phyloP scores from a whole-genome alignment of 2,888 invertebrate species.

The Ptilodon capucinus region DNA sequence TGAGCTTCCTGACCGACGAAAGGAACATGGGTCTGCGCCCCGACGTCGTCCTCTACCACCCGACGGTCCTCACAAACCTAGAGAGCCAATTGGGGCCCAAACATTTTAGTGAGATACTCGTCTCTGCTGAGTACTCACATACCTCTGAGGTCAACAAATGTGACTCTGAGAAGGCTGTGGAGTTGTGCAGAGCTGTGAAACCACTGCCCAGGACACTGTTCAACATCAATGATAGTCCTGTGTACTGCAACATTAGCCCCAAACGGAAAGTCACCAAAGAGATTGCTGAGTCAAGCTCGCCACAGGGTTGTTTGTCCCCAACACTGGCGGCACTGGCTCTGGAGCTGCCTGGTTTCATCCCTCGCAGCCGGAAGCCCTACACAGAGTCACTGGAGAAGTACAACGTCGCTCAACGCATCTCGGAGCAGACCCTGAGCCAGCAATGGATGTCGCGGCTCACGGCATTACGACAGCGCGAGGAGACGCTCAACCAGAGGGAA shows the following conservation, averaged over 20 bases:
- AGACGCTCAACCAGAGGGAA: slow-evolving; percentile 77
- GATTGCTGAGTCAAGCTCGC: slow-evolving; percentile 35
- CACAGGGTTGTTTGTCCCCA: slow-evolving; percentile 59
- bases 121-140: slow-evolving; percentile 38
- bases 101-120: slow-evolving; percentile 52
- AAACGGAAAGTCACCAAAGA: slow-evolving; percentile 37
- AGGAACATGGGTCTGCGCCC: slow-evolving; percentile 55
- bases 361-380: slow-evolving; percentile 62
- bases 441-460: slow-evolving; percentile 83
- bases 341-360: slow-evolving; percentile 76
- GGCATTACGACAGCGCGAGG: slow-evolving; percentile 76
- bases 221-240: slow-evolving; percentile 55
- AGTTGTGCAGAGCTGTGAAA: slow-evolving; percentile 53
- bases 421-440: slow-evolving; percentile 79
- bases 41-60: slow-evolving; percentile 72
- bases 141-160: slow-evolving; percentile 63
- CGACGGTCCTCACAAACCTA: slow-evolving; percentile 72
- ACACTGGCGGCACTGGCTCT: slow-evolving; percentile 72
- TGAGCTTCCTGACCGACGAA: slow-evolving; percentile 62
- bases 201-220: slow-evolving; percentile 58
- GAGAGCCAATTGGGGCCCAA: slow-evolving; percentile 47
- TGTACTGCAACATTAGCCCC: slow-evolving; percentile 64
- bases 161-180: slow-evolving; percentile 72
- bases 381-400: slow-evolving; percentile 50
- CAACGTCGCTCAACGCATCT: slow-evolving; percentile 72